Base-by-base conservation (phyloP, 2,797 vertebrate genomes). In the Glyptemys insculpta region DNA sequence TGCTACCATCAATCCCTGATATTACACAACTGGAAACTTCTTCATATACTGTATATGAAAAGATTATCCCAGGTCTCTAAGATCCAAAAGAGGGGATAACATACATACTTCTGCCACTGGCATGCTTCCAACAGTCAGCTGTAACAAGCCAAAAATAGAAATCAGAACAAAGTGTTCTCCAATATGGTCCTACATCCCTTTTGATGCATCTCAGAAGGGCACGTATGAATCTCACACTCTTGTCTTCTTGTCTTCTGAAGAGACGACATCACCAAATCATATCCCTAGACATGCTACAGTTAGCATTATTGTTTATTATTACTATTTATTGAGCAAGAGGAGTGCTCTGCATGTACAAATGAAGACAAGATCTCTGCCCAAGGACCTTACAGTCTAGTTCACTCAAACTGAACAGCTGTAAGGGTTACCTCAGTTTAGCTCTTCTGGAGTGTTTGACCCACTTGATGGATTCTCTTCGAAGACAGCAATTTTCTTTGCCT, bases 101-200 rank as follows among this genome's bases (percentile, higher is more conserved):
- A 6, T 89, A 92, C 90, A 91, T 81, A 88, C 83, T 93, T 96
- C 93, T 93, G 86, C 86, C 44, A 83, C 14, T 92, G 95, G 95
- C 93, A 83, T 14, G 84, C 52, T 83, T 97, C 95, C 96, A 97
- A 95, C 85, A 72, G 94, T 89, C 97, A 96, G 95, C 92, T 96
- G 68, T 83, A 95, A 95, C 88, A 93, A 90, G 89, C 44, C 81
- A 86, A 85, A 93, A 52, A 92, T 90, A 93, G 91, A 91, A 81
- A 8, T 1, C 54, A 59, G 83, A 78, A 79, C 78, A 53, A 47
- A 56, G 92, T 97, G 81, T 94, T 89, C 92, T 85, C 89, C 96
- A 97, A 95, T 97, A 97, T 97, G 94, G 94, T 96, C 74, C 93
- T 95, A 83, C 85, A 90, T 96, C 95, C 85, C 86, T 95, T 97